These are phyloP conservation scores for Macropus fuliginosus DNA, from an alignment of 2,797 vertebrate species.

Conservation along the genomic window DNA sequence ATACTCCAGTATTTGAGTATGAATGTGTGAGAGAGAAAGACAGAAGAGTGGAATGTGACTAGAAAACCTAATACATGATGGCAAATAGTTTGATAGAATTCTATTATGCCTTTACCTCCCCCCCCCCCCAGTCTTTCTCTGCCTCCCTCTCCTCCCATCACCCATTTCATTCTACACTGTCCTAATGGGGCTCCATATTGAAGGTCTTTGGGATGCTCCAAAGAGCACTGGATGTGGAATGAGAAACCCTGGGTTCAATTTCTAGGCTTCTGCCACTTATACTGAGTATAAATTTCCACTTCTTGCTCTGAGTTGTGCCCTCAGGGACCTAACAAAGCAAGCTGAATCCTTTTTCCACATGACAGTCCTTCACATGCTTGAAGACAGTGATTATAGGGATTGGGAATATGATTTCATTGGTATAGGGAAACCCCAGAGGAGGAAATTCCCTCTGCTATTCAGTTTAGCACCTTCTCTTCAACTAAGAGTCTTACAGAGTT, in stretches of 20 bases:
- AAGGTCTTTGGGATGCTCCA: background rate
- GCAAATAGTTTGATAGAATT: background rate
- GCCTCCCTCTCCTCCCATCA: background rate
- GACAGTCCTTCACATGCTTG: background rate
- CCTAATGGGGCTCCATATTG: background rate
- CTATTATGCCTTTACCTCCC: background rate
- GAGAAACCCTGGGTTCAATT: background rate
- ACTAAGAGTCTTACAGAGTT: no score
- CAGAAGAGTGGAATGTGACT: background rate
- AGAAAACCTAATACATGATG: background rate
- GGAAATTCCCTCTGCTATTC: no score
- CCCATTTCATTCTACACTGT: background rate
- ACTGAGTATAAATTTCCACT: background rate
- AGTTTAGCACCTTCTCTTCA: no score
- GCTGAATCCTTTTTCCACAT: background rate
- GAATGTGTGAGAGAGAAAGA: background rate
- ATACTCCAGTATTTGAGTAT: background rate
- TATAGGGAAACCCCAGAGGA: no score
- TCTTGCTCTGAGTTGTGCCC: background rate
- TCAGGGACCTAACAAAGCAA: background rate
- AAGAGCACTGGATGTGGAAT: background rate
- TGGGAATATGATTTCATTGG: no score
- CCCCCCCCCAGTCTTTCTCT: background rate
- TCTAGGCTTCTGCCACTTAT: background rate
- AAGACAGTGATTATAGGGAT: background rate